Conservation (phyloP, 2,797 vertebrate genomes). For the Delichon dasypus region DNA sequence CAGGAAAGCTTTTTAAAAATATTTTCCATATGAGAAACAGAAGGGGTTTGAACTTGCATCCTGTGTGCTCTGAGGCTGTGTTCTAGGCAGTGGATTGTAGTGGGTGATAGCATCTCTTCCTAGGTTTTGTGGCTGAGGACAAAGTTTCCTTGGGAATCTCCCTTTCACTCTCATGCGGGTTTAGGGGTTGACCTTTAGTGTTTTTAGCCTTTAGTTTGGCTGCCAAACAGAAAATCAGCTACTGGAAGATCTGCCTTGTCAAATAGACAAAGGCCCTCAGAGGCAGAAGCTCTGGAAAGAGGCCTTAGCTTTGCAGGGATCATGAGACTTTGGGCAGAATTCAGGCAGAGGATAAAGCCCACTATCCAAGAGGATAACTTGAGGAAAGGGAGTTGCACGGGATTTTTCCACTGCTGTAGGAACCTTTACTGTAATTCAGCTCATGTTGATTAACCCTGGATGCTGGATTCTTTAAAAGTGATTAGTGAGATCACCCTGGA, state of each 20-base stretch:
- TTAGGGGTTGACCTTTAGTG: not conserved
- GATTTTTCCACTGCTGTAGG: not conserved
- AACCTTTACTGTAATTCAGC: slow-evolving; percentile 34
- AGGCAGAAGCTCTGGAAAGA: not conserved
- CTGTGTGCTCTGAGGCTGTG: not conserved
- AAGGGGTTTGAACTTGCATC: not conserved
- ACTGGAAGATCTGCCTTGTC: not conserved
- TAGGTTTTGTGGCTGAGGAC: not conserved
- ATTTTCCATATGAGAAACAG: not conserved
- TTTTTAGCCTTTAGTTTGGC: not conserved
- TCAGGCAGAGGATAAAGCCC: not conserved
- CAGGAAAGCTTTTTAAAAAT: not conserved
- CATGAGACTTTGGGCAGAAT: not conserved
- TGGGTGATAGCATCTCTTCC: not conserved
- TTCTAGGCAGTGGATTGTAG: not conserved
- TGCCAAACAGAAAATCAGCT: not conserved
- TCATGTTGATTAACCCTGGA: slow-evolving; percentile 54
- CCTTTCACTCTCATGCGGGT: not conserved
- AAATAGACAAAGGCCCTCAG: not conserved
- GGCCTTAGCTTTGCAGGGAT: not conserved
- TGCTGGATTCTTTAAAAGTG: slow-evolving; percentile 52
- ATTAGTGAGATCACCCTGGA: slow-evolving; percentile 57
- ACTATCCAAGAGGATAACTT: not conserved
- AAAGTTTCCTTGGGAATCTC: not conserved
- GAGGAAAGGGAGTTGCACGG: not conserved